These are phyloP conservation scores for Chironomus striatipennis DNA, from an alignment of 1,140 invertebrate species.

Conservation along the genomic window DNA sequence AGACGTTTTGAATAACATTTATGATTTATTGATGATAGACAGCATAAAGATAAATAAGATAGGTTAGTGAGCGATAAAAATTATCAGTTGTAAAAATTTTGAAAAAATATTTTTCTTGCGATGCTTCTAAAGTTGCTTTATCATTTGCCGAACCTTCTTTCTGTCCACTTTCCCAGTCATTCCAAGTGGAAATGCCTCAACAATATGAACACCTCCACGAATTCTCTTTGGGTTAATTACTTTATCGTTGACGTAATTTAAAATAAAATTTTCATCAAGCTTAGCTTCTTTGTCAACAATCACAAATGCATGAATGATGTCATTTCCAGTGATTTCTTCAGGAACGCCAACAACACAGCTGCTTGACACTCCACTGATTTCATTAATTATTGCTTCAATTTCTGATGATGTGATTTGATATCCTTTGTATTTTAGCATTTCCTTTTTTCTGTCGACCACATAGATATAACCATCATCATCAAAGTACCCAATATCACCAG, in stretches of 20 bases:
- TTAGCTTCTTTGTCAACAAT: not conserved
- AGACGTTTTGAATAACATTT: no score
- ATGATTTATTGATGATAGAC: no score
- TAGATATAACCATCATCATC: constrained; percentile 56
- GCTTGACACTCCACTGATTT: constrained; percentile 62
- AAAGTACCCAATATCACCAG: constrained; percentile 58
- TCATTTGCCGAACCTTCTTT: no score
- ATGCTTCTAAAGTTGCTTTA: no score
- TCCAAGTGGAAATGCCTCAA: constrained; percentile 52
- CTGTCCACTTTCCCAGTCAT: no score
- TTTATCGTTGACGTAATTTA: constrained; percentile 34
- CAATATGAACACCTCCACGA: constrained; percentile 50
- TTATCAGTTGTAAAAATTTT: no score
- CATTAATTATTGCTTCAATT: constrained; percentile 69
- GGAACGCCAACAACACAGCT: constrained; percentile 75
- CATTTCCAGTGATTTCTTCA: constrained; percentile 40
- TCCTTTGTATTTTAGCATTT: constrained; percentile 59
- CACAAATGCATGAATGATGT: not conserved
- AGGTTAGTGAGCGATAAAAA: no score
- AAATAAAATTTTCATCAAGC: not conserved
- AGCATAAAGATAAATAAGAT: no score
- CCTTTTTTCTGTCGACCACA: constrained; percentile 61
- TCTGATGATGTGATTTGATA: constrained; percentile 80
- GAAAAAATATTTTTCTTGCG: no score
- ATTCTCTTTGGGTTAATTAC: constrained; percentile 60